These are phyloP conservation scores for Fragum sueziense DNA, from an alignment of 2,888 invertebrate genomes.

Conservation along the genomic window DNA sequence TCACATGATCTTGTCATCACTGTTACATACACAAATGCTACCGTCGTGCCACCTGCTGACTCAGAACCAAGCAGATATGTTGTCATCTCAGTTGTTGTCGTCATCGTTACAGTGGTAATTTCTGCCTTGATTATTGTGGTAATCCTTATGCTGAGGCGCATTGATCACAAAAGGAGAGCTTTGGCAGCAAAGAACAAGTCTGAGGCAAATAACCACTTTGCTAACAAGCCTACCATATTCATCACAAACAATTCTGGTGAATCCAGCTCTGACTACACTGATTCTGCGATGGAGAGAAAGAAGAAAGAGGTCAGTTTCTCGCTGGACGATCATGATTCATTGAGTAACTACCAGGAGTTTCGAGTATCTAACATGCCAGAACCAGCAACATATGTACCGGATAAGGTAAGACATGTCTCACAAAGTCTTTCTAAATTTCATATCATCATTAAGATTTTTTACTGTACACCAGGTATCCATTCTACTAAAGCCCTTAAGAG, in stretches of 20 bases:
- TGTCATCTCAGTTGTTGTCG: slow-evolving; percentile 64
- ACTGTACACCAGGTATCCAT: too few species aligned
- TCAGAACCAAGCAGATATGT: slow-evolving; percentile 51
- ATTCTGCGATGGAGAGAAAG: slow-evolving; percentile 30
- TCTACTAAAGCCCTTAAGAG: too few species aligned
- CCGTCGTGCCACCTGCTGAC: slow-evolving; percentile 16
- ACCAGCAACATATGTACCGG: slow-evolving; percentile 39
- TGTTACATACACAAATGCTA: slow-evolving; percentile 61
- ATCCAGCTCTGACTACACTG: slow-evolving; percentile 42
- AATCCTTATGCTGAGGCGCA: slow-evolving; percentile 61
- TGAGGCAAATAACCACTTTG: slow-evolving; percentile 26
- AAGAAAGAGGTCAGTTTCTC: slow-evolving; percentile 63
- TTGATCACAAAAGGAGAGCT: slow-evolving; percentile 56
- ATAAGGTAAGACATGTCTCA: slow-evolving; percentile 53
- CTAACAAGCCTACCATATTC: slow-evolving; percentile 43
- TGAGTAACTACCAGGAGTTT: slow-evolving; percentile 37
- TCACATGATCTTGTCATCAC: slow-evolving; percentile 54
- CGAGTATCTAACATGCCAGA: slow-evolving; percentile 38
- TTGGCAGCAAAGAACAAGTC: not conserved
- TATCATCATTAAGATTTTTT: too few species aligned
- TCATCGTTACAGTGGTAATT: slow-evolving; percentile 64
- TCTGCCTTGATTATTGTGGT: slow-evolving; percentile 61
- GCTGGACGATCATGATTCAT: slow-evolving; percentile 56
- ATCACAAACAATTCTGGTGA: slow-evolving; percentile 56
- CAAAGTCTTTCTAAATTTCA: too few species aligned